Percentiles rank a stretch among this genome's conserved stretches.
Conservation (phyloP, 1,140 invertebrate species). For the Lepidurus arcticus region DNA sequence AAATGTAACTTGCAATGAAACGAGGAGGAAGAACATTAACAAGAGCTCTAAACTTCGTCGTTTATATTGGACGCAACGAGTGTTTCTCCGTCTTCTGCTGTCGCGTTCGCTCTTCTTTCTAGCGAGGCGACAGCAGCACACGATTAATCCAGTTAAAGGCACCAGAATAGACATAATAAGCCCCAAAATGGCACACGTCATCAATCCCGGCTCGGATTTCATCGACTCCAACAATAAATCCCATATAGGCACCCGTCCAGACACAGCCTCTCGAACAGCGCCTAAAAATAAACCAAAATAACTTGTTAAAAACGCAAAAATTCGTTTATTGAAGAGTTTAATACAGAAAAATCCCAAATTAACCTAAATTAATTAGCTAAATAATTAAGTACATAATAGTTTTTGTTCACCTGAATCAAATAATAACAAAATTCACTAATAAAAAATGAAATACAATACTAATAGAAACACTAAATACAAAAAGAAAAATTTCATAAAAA, state of each 20-base stretch:
- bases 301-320: neutral
- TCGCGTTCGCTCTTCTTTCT: neutral
- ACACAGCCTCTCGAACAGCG: neutral
- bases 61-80: neutral
- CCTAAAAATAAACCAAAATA: neutral
- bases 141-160: slow-evolving; percentile 8
- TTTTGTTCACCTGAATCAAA: no score
- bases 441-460: no score
- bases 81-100: slow-evolving; percentile 6
- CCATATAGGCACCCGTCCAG: neutral
- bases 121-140: slow-evolving; percentile 1
- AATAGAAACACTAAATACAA: no score
- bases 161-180: slow-evolving; percentile 14
- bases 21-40: neutral
- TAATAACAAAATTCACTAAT: no score
- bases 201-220: slow-evolving; percentile 6
- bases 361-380: no score
- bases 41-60: neutral
- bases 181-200: slow-evolving; percentile 18
- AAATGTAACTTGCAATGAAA: neutral
- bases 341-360: no score
- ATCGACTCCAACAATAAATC: neutral
- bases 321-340: neutral
- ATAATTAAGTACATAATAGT: no score
- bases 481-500: no score